Evolutionary conservation across 92 coral and sea anemone species (phyloP), one percentile per base, ranked within the genome.

Genomic region (Palythoa heliodiscus): DNA sequence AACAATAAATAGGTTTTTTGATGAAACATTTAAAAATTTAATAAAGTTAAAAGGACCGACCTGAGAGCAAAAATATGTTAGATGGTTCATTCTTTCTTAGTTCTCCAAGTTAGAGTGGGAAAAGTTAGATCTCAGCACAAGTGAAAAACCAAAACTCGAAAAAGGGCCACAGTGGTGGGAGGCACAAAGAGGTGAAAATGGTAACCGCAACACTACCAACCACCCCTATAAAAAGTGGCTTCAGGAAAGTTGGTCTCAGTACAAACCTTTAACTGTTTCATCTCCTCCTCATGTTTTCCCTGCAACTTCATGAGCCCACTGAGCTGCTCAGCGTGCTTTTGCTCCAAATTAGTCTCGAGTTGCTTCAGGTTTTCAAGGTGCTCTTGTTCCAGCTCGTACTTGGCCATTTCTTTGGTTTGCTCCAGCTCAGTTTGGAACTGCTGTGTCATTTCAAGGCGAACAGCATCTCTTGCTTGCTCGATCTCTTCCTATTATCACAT

Each of bases 341-440:
- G 90, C 37, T 85, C 97, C 76, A 97, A 92, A 82, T 86, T 89
- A 14, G 87, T 76, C 86, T 97, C 99, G 7, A 97, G 95, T 52
- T 92, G 94, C 60, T 93, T 92, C 68, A 97, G 84, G 89, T 90
- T 97, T 70, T 97, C 97, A 23, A 97, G 77, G 48, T 97, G 99
- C 86, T 94, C 99, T 84, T 94, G 94, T 75, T 97, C 99, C 3
- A 97, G 89, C 71, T 92, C 98, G 64, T 91, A 91, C 11, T 95
- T 94, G 5, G 98, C 99, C 6, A 93, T 88, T 76, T 97, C 99
- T 73, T 92, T 93, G 13, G 99, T 97, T 90, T 94, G 93, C 84
- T 94, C 93, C 35, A 97, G 87, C 83, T 94, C 95, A 6, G 95
- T 92, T 57, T 94, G 93, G 76, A 94, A 89, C 52, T 88, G 91